Base-by-base conservation (phyloP, 2,797 vertebrate genomes). In the Diceros bicornis region DNA sequence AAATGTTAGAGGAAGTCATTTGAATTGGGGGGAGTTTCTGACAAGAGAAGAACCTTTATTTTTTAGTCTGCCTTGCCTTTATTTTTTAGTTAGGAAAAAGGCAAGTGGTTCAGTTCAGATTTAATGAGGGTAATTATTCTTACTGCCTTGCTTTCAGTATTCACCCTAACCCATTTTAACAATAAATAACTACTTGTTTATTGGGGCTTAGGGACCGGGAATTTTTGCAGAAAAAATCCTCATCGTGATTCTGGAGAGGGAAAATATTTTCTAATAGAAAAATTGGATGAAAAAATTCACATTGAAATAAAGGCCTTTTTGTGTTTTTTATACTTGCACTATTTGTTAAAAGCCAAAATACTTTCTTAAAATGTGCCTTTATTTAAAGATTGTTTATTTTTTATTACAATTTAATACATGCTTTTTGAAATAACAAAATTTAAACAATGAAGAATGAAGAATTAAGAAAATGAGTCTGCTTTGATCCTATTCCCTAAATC, bases 91-190 rank as follows among this genome's bases (percentile, higher is more conserved):
- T 96, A 94, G 84, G 68, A 72, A 66, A 84, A 95, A 85, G 62
- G n/a, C 83, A 71, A 77, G n/a, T 95, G 77, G 25, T 77, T 96
- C 41, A 52, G 61, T 95, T 95, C 44, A 91, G 88, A 85, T 95
- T 89, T 95, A 95, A 95, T 95, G 55, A 96, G 55, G 75, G 66
- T 88, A 81, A 75, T 95, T 93, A 91, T 93, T 91, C 87, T 93
- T 93, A 72, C 81, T 83, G 55, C 64, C 66, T 91, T 92, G 78
- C 78, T 96, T 84, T 96, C 83, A 91, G 18, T 89, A 61, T 93
- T 93, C 41, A 79, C 41, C 44, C 37, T 71, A 85, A 89, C 71
- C 37, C 61, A 50, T 92, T 97, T 84, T 85, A 86, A 86, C 61
- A 95, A 61, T 91, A 95, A 89, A 89, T 82, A 92, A 52, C 34